Conservation (phyloP, 2,113 vertebrate species). For the Aphelocoma coerulescens region DNA sequence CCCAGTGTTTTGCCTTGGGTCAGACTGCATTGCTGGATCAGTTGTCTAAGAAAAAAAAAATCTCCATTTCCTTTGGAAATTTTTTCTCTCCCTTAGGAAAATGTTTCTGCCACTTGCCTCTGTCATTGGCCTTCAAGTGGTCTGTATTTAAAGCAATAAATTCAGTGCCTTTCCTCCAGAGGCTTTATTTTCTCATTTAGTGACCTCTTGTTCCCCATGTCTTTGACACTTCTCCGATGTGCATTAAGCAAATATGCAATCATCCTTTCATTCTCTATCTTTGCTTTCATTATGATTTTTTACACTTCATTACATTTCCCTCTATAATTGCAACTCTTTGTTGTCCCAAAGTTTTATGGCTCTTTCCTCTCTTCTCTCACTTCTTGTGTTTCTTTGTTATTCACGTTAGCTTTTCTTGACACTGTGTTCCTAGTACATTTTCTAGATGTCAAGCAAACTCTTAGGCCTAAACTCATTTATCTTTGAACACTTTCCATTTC, state of each 20-base stretch:
- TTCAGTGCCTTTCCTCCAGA: conserved; percentile 12
- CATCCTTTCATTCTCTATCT: conserved; percentile 40
- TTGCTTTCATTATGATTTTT: conserved; percentile 66
- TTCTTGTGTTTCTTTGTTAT: conserved; percentile 60
- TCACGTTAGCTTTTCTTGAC: conserved; percentile 49
- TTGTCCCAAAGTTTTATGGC: conserved; percentile 58
- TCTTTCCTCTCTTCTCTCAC: conserved; percentile 54
- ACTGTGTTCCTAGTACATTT: conserved; percentile 56
- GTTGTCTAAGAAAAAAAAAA: background rate
- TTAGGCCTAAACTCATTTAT: conserved; percentile 62
- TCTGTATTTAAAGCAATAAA: conserved; percentile 33
- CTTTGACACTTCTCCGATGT: conserved; percentile 55
- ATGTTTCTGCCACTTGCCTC: background rate
- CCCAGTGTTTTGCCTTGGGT: background rate
- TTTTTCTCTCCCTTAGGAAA: background rate
- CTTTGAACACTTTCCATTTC: conserved; percentile 63
- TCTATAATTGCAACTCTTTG: conserved; percentile 40
- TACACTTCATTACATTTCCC: conserved; percentile 58
- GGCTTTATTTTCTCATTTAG: conserved; percentile 59
- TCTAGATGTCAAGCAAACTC: conserved; percentile 63
- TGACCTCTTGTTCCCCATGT: conserved; percentile 53
- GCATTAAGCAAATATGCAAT: conserved; percentile 61
- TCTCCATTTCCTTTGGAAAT: background rate
- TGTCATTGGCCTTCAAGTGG: background rate
- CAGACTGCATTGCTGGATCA: background rate